Conservation (phyloP, 1,140 invertebrate genomes). For the Psix sp. region DNA sequence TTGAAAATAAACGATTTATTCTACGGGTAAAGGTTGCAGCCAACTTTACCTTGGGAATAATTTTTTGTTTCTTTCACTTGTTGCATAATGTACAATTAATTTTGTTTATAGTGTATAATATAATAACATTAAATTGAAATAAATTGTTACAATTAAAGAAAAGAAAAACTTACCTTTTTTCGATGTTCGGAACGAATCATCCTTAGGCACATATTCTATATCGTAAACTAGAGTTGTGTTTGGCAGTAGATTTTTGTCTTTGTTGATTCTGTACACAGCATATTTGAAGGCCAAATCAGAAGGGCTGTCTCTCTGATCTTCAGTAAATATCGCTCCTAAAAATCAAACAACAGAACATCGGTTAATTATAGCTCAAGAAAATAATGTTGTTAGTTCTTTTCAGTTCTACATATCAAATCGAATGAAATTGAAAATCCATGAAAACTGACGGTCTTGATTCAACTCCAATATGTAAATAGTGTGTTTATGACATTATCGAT, state of each 20-base stretch:
- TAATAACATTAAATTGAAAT: too few species aligned
- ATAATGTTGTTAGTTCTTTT: background rate
- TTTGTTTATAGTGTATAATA: too few species aligned
- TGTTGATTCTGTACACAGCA: slow-evolving; percentile 93
- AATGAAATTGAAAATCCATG: too few species aligned
- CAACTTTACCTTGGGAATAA: too few species aligned
- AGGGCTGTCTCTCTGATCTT: slow-evolving; percentile 89
- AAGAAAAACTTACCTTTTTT: slow-evolving; percentile 85
- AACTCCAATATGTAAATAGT: too few species aligned
- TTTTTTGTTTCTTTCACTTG: too few species aligned
- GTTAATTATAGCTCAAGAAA: background rate
- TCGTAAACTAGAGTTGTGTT: slow-evolving; percentile 93
- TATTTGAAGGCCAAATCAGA: slow-evolving; percentile 94
- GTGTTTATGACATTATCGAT: too few species aligned
- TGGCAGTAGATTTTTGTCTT: slow-evolving; percentile 87
- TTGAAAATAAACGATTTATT: too few species aligned
- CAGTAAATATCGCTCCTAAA: slow-evolving; percentile 92
- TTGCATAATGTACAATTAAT: too few species aligned
- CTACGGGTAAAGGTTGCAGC: too few species aligned
- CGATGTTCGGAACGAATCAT: slow-evolving; percentile 92
- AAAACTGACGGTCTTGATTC: too few species aligned
- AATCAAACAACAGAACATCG: slow-evolving; percentile 69
- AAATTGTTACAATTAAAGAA: background rate
- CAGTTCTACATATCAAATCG: too few species aligned
- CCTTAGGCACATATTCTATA: slow-evolving; percentile 91